These are phyloP conservation scores for Mythimna ferrago DNA, from an alignment of 2,888 invertebrate species.

Conservation along the genomic window DNA sequence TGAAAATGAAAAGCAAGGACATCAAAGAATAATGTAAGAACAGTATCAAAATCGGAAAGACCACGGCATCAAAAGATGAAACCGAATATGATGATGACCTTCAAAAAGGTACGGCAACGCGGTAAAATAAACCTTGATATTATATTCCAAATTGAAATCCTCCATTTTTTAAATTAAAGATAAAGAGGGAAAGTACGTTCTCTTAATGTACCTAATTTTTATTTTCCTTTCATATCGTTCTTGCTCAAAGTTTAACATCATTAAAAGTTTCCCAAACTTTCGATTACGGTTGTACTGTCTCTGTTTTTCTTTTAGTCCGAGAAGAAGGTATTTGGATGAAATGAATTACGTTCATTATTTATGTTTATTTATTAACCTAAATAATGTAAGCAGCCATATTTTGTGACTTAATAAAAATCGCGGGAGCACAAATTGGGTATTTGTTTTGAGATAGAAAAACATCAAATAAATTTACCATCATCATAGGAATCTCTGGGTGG, in stretches of 20 bases:
- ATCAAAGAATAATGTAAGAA: background rate
- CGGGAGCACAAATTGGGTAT: background rate
- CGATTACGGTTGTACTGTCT: conserved; percentile 32
- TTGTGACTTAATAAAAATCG: conserved; percentile 1
- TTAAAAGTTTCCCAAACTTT: conserved; percentile 51
- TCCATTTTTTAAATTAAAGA: conserved; percentile 4
- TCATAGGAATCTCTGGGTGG: background rate
- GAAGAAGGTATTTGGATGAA: conserved; percentile 17
- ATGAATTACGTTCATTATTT: conserved; percentile 32
- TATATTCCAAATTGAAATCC: background rate
- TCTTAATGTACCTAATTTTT: conserved; percentile 38
- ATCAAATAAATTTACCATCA: background rate
- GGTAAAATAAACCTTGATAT: background rate
- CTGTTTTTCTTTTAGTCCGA: conserved; percentile 19
- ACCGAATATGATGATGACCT: background rate
- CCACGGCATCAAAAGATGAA: too few relatives aligned
- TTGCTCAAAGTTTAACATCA: conserved; percentile 50
- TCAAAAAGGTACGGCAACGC: background rate
- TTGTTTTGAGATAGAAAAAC: background rate
- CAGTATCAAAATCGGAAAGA: background rate
- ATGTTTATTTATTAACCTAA: background rate
- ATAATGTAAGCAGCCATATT: background rate
- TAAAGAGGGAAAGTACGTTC: conserved; percentile 14
- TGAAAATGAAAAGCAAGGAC: background rate
- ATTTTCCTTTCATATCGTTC: conserved; percentile 50